Base-by-base conservation (phyloP, 2,888 invertebrate genomes). In the Halictus quadricinctus region DNA sequence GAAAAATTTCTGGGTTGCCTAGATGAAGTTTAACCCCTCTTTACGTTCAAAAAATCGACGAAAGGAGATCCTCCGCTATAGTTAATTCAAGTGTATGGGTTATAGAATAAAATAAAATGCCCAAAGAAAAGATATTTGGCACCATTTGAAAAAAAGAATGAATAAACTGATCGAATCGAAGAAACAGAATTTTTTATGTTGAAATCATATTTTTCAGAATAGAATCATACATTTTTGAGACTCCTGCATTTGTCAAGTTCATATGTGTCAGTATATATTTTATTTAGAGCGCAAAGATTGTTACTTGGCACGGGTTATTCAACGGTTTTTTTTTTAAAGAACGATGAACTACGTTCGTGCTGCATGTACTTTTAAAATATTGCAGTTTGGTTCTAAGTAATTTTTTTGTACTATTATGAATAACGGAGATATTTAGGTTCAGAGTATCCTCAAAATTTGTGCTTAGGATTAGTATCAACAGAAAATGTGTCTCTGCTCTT, bases 111-210 rank as follows among this genome's bases (percentile, higher is more conserved):
- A 36, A 29, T 29, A 29, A 29, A 29, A 29, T 29, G 36, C 5
- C 36, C 5, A 36, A 36, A 36, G 36, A 36, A 36, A 36, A 36
- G 36, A 36, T 36, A 36, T 36, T 36, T 36, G 36, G 36, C 36
- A 36, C 36, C 36, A 36, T 36, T 36, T 36, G 36, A 36, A 36
- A 36, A 36, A 36, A 36, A 29, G n/a, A n/a, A 58, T n/a, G 58
- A 12, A 58, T n/a, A 36, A 36, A n/a, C 58, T n/a, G n/a, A 58
- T n/a, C 58, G 58, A n/a, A n/a, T 58, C 58, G 10, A n/a, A 58
- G 58, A 58, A 58, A 58, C 58, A n/a, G 58, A n/a, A 58, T 58
- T n/a, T n/a, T 58, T n/a, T n/a, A 58, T 58, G 58, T 12, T n/a
- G n/a, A 8, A 58, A 58, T 58, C n/a, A 58, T 10, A 58, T n/a